phyloP scores from a whole-genome alignment of 2,888 invertebrate species.

The Stenurella melanura region DNA sequence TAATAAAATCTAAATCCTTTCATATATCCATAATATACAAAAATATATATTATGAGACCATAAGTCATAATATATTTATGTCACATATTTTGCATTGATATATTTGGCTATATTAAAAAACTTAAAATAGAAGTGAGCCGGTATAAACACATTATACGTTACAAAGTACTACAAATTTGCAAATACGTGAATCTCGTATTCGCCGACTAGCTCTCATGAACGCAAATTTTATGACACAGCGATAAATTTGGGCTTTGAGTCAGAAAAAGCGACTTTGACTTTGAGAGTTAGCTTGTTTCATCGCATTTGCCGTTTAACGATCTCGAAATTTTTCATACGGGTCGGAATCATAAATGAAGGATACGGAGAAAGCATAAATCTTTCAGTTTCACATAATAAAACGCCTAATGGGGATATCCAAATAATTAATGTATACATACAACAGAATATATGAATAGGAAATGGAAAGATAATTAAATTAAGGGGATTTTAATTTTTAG shows the following conservation, averaged over 20 bases:
- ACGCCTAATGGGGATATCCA: neutral
- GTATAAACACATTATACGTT: slow-evolving; percentile 7
- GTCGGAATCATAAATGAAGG: slow-evolving; percentile 5
- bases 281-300: slow-evolving; percentile 37
- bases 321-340: slow-evolving; percentile 16
- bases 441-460: neutral
- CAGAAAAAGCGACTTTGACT: slow-evolving; percentile 32
- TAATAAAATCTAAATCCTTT: too few relatives aligned
- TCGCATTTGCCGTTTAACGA: slow-evolving; percentile 38
- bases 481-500: too few relatives aligned
- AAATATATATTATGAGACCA: too few relatives aligned
- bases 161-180: slow-evolving; percentile 29
- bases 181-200: slow-evolving; percentile 15
- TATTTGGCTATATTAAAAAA: neutral
- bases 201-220: slow-evolving; percentile 17
- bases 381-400: slow-evolving; percentile 17
- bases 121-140: neutral
- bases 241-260: slow-evolving; percentile 34
- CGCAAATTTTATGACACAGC: slow-evolving; percentile 39
- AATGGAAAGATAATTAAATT: too few relatives aligned
- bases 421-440: neutral
- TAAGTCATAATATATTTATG: too few relatives aligned
- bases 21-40: too few relatives aligned
- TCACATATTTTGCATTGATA: too few relatives aligned
- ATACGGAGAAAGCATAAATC: slow-evolving; percentile 20